These are phyloP conservation scores for Meloidogyne hapla DNA, from an alignment of 1,140 invertebrate species.

Conservation along the genomic window DNA sequence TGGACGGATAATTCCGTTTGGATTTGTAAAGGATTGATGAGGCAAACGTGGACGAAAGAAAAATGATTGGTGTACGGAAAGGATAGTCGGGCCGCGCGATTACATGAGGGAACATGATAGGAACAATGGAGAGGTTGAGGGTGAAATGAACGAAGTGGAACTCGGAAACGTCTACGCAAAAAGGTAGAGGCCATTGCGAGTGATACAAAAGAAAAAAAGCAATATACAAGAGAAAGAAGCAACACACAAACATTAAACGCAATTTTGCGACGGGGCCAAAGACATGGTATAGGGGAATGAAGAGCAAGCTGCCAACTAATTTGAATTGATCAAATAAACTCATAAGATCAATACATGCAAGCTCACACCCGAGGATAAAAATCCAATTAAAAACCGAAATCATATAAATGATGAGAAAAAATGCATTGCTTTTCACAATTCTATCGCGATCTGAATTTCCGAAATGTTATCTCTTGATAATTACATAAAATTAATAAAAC, in stretches of 20 bases:
- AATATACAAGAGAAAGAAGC: neutral
- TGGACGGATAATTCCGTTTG: neutral
- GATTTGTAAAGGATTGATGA: neutral
- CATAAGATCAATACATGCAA: neutral
- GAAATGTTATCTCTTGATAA: no score
- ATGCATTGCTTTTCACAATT: no score
- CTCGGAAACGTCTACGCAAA: neutral
- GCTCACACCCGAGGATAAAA: no score
- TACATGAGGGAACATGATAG: neutral
- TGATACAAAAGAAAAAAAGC: neutral
- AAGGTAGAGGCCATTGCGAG: neutral
- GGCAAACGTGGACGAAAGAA: neutral
- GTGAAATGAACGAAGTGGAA: neutral
- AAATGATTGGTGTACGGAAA: neutral
- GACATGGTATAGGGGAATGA: neutral
- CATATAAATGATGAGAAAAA: no score
- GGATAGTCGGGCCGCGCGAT: neutral
- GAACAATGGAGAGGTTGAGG: neutral
- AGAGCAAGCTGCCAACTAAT: neutral
- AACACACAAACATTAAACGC: neutral
- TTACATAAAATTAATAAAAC: no score
- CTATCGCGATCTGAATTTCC: no score
- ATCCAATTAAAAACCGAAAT: no score
- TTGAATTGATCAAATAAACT: neutral
- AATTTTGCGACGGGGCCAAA: neutral